Evolutionary conservation across 2,797 vertebrate species (phyloP), one percentile per base, ranked within the genome.

Genomic region (Distichodus sexfasciatus): DNA sequence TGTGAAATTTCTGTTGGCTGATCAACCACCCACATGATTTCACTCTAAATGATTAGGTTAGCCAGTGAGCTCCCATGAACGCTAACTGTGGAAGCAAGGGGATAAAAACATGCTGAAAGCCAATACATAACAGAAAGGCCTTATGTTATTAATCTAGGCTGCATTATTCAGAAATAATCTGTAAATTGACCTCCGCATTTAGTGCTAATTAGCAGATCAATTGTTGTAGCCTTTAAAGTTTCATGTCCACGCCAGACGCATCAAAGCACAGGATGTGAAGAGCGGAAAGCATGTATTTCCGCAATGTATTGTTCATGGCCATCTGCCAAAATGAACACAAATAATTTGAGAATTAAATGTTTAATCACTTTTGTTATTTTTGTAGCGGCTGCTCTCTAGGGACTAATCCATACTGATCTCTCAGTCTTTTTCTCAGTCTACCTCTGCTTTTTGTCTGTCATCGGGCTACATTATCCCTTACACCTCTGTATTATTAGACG

Each of bases 1-100:
- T 77, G 70, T 71, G 72, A 69, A 71, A 76, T 66, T 71, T 74
- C 54, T 36, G 40, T 36, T 61, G 38, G 64, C 53, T 62, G 38
- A 28, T 63, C 17, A 73, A 65, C 43, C 15, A 1, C 62, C 60
- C 35, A 66, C 57, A 36, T 12, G 47, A 50, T 66, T 48, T 50
- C 64, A 24, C 54, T 59, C 14, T 55, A 66, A 44, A 66, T 65
- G 60, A 72, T 72, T 64, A 31, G 26, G 26, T 17, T 17, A 23
- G 54, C 40, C 47, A 72, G 41, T 24, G 43, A 60, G 26, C 26
- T 36, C 26, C 51, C 40, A 58, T 53, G 26, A 66, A 58, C 54
- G 55, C 26, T 31, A 69, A 11, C 3, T 38, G 19, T 10, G 7
- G 36, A 19, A 15, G 12, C 6, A 17, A 40, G 31, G 31, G 14